Evolutionary conservation across 2,888 invertebrate species (phyloP), one percentile per base, ranked within the genome.

Genomic region (Scaptomyza parva): DNA sequence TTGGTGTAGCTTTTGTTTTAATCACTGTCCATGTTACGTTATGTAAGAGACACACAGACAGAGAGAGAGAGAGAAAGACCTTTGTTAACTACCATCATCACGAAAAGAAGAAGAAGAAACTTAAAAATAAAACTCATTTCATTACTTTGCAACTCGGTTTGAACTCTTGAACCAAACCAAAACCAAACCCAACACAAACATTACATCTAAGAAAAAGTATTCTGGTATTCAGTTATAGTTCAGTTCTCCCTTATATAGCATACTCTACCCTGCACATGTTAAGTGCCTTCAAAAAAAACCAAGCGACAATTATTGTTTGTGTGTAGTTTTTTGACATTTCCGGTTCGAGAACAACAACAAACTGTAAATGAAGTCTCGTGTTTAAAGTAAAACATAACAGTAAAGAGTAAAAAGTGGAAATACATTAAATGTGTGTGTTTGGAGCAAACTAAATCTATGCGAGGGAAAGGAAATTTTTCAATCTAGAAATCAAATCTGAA

Each of bases 251-350:
- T 9, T 9, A 28, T 24, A 24, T 7, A 0, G 8, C 24, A 24
- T 24, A 24, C 24, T 24, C 8, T 24, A 7, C 24, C 17, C n/a
- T 3, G 9, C 24, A 6, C 58, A 18, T 14, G 9, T 30, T 28
- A n/a, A 18, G 24, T 28, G 41, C 22, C 28, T 35, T 9, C 28
- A 14, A 14, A 35, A 14, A 33, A 37, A 17, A 35, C 17, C 37
- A 33, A 30, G 64, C 51, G 62, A 48, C 48, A 61, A 48, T 61
- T 14, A 39, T n/a, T 17, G 30, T 18, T 20, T 20, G 20, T 35
- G 11, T 24, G 37, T 51, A 28, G 4, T 11, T 37, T 51, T 37
- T 43, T 44, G 43, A 63, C 63, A 64, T 52, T 64, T 63, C 65
- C 62, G 62, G 62, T 37, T 14, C 5, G 37, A 51, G 20, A 14